phyloP scores from a whole-genome alignment of 2,888 invertebrate genomes.

The Agonum fuliginosum region DNA sequence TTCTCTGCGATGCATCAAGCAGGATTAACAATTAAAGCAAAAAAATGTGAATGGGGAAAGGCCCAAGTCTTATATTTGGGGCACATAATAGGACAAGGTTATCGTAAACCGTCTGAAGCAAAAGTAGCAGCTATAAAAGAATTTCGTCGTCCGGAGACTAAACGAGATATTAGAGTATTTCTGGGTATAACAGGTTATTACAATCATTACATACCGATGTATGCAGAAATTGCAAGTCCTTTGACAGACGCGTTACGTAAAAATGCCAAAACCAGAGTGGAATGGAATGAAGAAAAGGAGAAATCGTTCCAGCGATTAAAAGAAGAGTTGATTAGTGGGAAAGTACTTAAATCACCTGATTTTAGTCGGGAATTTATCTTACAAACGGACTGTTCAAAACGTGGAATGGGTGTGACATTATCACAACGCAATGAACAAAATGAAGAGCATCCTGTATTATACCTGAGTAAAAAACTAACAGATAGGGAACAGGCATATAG shows the following conservation, averaged over 20 bases:
- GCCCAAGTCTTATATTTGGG: conserved; percentile 12
- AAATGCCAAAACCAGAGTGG: neutral
- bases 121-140: conserved; percentile 4
- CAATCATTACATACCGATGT: conserved; percentile 11
- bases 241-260: conserved; percentile 23
- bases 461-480: conserved; percentile 16
- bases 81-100: conserved; percentile 31
- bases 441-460: conserved; percentile 22
- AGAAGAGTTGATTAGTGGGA: neutral
- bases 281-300: conserved; percentile 21
- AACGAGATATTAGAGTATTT: conserved; percentile 20
- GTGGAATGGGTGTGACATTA: conserved; percentile 34
- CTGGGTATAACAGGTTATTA: conserved; percentile 31
- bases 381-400: neutral
- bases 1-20: conserved; percentile 11
- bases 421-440: neutral
- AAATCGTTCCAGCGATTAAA: conserved; percentile 2
- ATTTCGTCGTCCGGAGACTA: conserved; percentile 9
- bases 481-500: conserved; percentile 36
- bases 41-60: conserved; percentile 31
- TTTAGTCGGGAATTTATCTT: neutral
- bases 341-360: conserved; percentile 9
- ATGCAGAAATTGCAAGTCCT: conserved; percentile 23
- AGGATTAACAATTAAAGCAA: conserved; percentile 14
- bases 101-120: conserved; percentile 14